Evolutionary conservation across 2,888 invertebrate species (phyloP).

Genomic region (Hirtodrosophila histrioides): DNA sequence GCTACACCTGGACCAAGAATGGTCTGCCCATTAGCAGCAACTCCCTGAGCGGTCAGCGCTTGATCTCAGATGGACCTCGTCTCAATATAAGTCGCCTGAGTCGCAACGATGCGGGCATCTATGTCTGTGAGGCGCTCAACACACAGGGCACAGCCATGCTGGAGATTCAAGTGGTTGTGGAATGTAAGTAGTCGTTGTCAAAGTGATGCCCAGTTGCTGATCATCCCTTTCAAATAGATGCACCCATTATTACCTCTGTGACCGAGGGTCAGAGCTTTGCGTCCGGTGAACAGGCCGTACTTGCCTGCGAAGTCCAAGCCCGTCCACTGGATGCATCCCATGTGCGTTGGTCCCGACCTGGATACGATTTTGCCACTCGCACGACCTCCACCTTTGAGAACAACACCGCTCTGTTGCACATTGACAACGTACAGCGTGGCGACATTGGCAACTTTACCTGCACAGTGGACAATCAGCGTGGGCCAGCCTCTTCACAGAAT

Average conservation of each 20-base stretch:
- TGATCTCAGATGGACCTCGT: constrained; percentile 80
- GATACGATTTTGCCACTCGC: constrained; percentile 78
- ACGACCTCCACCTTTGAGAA: constrained; percentile 79
- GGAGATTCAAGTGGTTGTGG: constrained; percentile 80
- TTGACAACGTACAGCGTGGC: constrained; percentile 80
- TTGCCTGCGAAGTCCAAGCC: constrained; percentile 80
- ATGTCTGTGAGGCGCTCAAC: constrained; percentile 82
- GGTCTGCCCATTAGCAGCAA: constrained; percentile 82
- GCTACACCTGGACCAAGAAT: constrained; percentile 83
- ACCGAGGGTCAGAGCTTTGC: constrained; percentile 80
- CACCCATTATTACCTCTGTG: constrained; percentile 77
- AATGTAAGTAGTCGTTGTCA: constrained; percentile 73
- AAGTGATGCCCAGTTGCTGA: neutral
- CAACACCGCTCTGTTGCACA: constrained; percentile 78
- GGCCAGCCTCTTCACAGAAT: constrained; percentile 70
- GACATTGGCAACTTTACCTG: constrained; percentile 83
- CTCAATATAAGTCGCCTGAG: constrained; percentile 80
- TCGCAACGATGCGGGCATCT: constrained; percentile 81
- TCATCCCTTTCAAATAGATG: constrained; percentile 59
- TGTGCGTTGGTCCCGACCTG: constrained; percentile 80
- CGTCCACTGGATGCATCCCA: constrained; percentile 79
- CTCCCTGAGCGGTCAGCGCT: constrained; percentile 71
- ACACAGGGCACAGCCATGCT: constrained; percentile 81
- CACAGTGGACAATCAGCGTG: constrained; percentile 81
- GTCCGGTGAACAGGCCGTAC: constrained; percentile 79